Conservation (phyloP, 2,797 vertebrate genomes). For the Fundulus diaphanus region DNA sequence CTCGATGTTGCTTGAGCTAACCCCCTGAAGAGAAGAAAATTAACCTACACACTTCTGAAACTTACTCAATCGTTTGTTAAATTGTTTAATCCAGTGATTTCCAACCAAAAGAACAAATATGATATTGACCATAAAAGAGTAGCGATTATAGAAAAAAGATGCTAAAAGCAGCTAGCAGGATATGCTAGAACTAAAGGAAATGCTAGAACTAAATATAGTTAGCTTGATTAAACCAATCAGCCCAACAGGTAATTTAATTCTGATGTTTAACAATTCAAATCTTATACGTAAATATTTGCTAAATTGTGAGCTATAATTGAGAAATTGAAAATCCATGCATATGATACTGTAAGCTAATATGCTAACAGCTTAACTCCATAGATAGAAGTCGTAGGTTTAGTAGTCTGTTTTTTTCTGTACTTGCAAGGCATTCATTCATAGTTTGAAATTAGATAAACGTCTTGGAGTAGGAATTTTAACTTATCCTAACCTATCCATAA, state of each 20-base stretch:
- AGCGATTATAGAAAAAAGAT: neutral
- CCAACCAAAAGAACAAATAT: neutral
- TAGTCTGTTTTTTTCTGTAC: neutral
- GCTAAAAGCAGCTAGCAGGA: neutral
- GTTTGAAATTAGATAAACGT: no score
- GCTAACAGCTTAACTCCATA: neutral
- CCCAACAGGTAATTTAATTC: neutral
- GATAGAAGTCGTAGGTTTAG: neutral
- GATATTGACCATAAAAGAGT: neutral
- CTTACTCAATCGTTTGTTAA: neutral
- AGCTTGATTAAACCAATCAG: neutral
- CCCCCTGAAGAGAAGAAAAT: neutral
- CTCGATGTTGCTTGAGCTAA: neutral
- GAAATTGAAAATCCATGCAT: neutral
- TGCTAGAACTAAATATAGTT: neutral
- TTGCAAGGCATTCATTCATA: no score
- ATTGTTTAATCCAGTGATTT: slow-evolving; percentile 21
- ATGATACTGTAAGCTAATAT: neutral
- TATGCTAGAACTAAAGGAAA: neutral
- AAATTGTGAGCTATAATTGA: neutral
- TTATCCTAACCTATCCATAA: neutral
- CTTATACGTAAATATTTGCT: neutral
- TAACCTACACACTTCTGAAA: neutral
- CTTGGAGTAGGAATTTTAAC: no score
- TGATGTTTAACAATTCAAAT: neutral